phyloP scores from a whole-genome alignment of 1,140 invertebrate species.

The Ectropis grisescens region DNA sequence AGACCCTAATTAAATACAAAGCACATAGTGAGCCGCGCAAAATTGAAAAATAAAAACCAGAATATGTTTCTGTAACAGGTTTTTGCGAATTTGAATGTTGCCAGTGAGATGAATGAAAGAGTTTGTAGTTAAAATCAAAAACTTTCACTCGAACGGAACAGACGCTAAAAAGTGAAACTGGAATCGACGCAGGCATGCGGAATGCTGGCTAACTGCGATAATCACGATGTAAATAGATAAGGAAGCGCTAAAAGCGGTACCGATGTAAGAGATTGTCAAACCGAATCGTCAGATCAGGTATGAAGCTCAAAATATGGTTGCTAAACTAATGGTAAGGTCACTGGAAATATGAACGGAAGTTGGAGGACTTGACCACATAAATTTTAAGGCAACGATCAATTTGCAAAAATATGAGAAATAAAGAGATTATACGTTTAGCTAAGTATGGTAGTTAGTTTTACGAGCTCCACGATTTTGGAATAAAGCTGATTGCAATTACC shows the following conservation, averaged over 20 bases:
- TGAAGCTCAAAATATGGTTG: constrained; percentile 5
- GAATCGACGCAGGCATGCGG: constrained; percentile 22
- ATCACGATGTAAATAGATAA: constrained; percentile 11
- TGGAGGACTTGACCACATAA: too few relatives aligned
- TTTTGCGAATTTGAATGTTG: constrained; percentile 7
- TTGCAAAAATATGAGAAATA: neutral
- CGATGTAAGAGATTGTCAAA: neutral
- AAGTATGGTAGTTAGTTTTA: constrained; percentile 8
- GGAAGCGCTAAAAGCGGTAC: constrained; percentile 6
- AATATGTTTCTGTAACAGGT: too few relatives aligned
- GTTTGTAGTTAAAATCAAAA: constrained; percentile 35
- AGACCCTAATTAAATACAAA: too few relatives aligned
- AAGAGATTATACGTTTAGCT: constrained; percentile 2
- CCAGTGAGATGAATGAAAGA: constrained; percentile 39
- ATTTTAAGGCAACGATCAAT: too few relatives aligned
- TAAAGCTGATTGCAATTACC: constrained; percentile 19
- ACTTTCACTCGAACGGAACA: constrained; percentile 46
- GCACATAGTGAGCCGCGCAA: too few relatives aligned
- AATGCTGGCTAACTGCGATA: constrained; percentile 21
- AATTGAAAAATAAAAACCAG: too few relatives aligned
- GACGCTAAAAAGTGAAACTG: constrained; percentile 64
- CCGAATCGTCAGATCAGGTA: neutral
- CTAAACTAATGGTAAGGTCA: neutral
- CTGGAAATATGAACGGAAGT: too few relatives aligned
- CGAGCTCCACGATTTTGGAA: constrained; percentile 19